These are phyloP conservation scores for Tapirus terrestris DNA, from an alignment of 2,113 vertebrate species.

Conservation along the genomic window DNA sequence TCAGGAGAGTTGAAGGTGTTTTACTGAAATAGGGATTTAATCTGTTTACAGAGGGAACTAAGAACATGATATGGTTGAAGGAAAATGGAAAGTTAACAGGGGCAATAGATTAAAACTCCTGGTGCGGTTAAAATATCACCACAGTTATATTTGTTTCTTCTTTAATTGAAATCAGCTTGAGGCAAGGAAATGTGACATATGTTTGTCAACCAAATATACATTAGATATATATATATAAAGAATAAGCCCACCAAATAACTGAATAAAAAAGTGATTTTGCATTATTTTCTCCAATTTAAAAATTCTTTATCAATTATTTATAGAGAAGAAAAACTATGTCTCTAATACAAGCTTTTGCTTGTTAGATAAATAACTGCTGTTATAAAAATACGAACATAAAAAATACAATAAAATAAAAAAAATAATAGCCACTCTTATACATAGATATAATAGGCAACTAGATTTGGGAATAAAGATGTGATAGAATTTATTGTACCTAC, in stretches of 20 bases:
- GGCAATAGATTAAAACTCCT: background rate
- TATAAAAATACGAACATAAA: background rate
- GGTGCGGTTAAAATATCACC: background rate
- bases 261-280: background rate
- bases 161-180: background rate
- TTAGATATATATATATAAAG: background rate
- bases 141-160: background rate
- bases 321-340: background rate
- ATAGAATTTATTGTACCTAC: background rate
- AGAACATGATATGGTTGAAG: background rate
- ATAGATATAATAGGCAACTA: background rate
- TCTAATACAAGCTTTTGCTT: background rate
- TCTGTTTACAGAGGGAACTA: background rate
- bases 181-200: background rate
- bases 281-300: background rate
- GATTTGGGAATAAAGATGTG: background rate
- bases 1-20: background rate
- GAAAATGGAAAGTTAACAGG: background rate
- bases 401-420: background rate
- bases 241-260: background rate
- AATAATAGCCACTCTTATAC: background rate
- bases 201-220: background rate
- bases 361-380: background rate
- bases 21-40: background rate
- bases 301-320: background rate